Evolutionary conservation across 92 coral and sea anemone species (phyloP).

Genomic region (Epizoanthus fatuus): DNA sequence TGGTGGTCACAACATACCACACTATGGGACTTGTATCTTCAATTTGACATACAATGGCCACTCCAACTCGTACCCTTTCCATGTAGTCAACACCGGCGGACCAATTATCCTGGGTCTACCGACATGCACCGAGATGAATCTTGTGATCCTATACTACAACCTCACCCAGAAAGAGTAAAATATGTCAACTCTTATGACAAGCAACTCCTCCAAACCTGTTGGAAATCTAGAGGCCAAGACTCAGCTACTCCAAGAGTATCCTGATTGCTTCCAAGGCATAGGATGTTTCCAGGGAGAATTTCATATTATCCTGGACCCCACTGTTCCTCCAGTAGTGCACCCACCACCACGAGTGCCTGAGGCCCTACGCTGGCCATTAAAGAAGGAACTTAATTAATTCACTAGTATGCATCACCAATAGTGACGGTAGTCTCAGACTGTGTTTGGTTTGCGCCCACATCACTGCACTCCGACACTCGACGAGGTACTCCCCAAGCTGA

Average conservation of each 20-base stretch:
- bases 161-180: too few relatives aligned
- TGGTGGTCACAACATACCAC: slow-evolving; percentile 62
- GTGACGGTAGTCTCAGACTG: neutral
- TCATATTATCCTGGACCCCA: slow-evolving; percentile 1
- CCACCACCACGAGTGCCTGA: slow-evolving; percentile 11
- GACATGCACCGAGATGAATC: slow-evolving; percentile 66
- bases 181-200: too few relatives aligned
- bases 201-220: neutral
- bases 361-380: neutral
- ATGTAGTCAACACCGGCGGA: slow-evolving; percentile 67
- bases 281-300: slow-evolving; percentile 27
- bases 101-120: slow-evolving; percentile 73
- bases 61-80: slow-evolving; percentile 58
- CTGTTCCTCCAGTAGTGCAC: slow-evolving; percentile 7
- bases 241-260: neutral
- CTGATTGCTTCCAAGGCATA: slow-evolving; percentile 12
- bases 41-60: slow-evolving; percentile 50
- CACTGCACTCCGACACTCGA: slow-evolving; percentile 11
- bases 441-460: slow-evolving; percentile 3
- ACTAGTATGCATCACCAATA: neutral
- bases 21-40: slow-evolving; percentile 65
- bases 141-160: slow-evolving; percentile 34
- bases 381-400: neutral
- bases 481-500: slow-evolving; percentile 3
- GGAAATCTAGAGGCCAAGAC: neutral